These are phyloP conservation scores for Drosophila nr. medialis DNA, from an alignment of 2,888 invertebrate species.

Conservation along the genomic window DNA sequence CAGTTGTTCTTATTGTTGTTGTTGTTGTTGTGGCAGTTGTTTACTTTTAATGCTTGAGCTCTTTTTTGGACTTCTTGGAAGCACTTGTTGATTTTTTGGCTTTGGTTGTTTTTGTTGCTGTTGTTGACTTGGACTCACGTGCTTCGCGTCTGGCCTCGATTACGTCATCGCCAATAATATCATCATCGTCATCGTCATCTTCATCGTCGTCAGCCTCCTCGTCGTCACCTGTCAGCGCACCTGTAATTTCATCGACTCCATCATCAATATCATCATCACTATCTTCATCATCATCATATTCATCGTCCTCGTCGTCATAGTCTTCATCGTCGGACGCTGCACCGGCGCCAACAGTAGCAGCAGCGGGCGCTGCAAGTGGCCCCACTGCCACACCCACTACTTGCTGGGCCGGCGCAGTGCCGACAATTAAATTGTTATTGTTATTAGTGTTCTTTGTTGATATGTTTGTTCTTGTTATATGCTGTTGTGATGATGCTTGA, in stretches of 20 bases:
- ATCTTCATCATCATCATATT: conserved; percentile 57
- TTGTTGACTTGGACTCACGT: conserved; percentile 94
- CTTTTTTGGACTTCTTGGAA: conserved; percentile 82
- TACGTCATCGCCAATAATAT: conserved; percentile 87
- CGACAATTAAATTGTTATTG: conserved; percentile 55
- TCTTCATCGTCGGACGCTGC: conserved; percentile 85
- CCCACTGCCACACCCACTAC: conserved; percentile 48
- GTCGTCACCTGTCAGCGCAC: conserved; percentile 89
- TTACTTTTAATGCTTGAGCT: conserved; percentile 79
- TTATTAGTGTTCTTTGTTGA: conserved; percentile 67
- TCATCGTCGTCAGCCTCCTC: conserved; percentile 88
- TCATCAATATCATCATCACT: conserved; percentile 84
- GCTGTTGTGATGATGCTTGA: conserved; percentile 72
- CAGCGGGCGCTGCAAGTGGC: conserved; percentile 35
- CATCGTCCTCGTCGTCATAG: conserved; percentile 30
- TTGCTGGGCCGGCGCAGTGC: conserved; percentile 43
- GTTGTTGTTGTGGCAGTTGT: conserved; percentile 41
- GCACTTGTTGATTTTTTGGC: conserved; percentile 84
- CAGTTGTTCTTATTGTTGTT: conserved; percentile 57
- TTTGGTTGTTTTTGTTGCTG: conserved; percentile 80
- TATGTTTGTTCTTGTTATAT: conserved; percentile 49
- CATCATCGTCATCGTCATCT: conserved; percentile 88
- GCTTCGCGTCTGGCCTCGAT: conserved; percentile 89
- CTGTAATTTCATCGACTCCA: conserved; percentile 89
- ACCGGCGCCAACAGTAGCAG: conserved; percentile 79